These are phyloP conservation scores for Drepanosiphum platanoidis DNA, from an alignment of 2,888 invertebrate genomes.

Conservation along the genomic window DNA sequence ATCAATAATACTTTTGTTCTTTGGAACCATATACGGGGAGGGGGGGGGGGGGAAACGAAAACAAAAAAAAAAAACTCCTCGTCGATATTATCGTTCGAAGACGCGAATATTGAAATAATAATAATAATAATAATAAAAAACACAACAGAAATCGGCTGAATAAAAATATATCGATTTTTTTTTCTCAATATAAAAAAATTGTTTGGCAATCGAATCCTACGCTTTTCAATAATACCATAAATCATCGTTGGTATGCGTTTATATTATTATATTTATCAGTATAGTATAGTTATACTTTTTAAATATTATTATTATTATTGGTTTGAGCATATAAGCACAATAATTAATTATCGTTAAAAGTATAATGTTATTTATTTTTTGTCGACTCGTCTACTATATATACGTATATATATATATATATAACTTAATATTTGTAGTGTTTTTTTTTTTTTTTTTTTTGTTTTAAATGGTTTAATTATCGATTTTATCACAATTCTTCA, in stretches of 20 bases:
- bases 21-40: slow-evolving; percentile 45
- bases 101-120: background rate
- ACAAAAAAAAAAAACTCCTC: no score
- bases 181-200: slow-evolving; percentile 39
- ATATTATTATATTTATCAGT: background rate
- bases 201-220: slow-evolving; percentile 57
- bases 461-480: slow-evolving; percentile 39
- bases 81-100: slow-evolving; percentile 20
- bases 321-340: slow-evolving; percentile 55
- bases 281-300: slow-evolving; percentile 13
- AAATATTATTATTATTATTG: slow-evolving; percentile 20
- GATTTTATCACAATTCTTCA: slow-evolving; percentile 62
- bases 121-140: slow-evolving; percentile 1
- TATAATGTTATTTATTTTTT: slow-evolving; percentile 5
- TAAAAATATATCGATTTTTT: slow-evolving; percentile 43
- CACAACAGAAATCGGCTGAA: slow-evolving; percentile 19
- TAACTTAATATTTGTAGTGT: slow-evolving; percentile 31
- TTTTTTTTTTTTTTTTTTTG: slow-evolving; percentile 44
- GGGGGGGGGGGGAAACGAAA: no score
- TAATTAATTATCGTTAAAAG: no score
- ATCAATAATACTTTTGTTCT: slow-evolving; percentile 33
- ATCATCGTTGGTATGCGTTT: no score
- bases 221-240: slow-evolving; percentile 20
- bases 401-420: background rate
- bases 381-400: slow-evolving; percentile 30